phyloP scores from a whole-genome alignment of 2,888 invertebrate species.

The Sicus ferrugineus region DNA sequence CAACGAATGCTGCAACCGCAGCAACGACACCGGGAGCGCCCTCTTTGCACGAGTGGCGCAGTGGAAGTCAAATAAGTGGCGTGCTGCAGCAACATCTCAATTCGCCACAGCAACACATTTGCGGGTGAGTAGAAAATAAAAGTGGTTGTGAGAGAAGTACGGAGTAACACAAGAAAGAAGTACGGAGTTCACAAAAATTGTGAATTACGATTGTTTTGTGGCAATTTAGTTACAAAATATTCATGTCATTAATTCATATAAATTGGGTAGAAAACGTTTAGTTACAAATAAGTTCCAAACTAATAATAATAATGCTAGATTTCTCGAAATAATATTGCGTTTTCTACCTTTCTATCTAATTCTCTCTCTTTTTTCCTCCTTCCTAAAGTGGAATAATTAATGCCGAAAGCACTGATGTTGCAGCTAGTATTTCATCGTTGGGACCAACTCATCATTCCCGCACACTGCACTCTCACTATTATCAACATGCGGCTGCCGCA shows the following conservation, averaged over 20 bases:
- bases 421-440: background rate
- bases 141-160: background rate
- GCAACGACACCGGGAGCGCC: background rate
- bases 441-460: constrained; percentile 5
- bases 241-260: background rate
- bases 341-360: background rate
- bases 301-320: too few species aligned
- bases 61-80: constrained; percentile 10
- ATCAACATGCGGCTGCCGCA: constrained; percentile 24
- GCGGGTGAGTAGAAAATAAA: constrained; percentile 12
- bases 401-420: constrained; percentile 7
- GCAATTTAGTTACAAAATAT: background rate
- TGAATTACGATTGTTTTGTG: background rate
- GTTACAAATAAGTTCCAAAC: too few species aligned
- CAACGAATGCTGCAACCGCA: constrained; percentile 10
- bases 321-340: too few species aligned
- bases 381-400: constrained; percentile 1
- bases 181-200: background rate
- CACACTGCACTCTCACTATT: constrained; percentile 16
- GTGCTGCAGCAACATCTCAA: constrained; percentile 20
- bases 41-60: constrained; percentile 9
- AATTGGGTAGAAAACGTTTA: too few species aligned
- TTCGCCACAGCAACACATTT: constrained; percentile 21
- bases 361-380: background rate
- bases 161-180: too few species aligned